A percentile compares a stretch with the other conserved stretches of the same genome.
These are phyloP conservation scores for Bruchidius siliquastri DNA, from an alignment of 2,888 invertebrate species.

Conservation along the genomic window DNA sequence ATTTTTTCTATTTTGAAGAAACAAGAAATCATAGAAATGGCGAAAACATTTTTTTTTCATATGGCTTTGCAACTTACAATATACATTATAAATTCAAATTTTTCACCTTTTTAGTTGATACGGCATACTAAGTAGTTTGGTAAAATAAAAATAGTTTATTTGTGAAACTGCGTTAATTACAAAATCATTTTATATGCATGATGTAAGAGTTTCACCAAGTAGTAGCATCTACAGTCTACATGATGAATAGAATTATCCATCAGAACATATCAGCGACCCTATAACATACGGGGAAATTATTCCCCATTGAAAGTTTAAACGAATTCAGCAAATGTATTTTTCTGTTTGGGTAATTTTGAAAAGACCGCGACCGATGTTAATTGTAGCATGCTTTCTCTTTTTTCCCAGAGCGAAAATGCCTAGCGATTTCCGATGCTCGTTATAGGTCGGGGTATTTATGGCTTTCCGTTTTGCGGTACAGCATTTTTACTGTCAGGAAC, in stretches of 20 bases:
- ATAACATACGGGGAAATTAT: background rate
- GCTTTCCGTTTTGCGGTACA: too few species aligned
- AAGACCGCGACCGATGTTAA: background rate
- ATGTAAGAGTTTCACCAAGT: too few species aligned
- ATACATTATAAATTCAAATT: too few species aligned
- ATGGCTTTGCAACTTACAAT: too few species aligned
- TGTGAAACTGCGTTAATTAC: too few species aligned
- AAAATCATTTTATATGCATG: too few species aligned
- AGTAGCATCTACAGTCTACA: too few species aligned
- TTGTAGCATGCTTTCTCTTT: background rate
- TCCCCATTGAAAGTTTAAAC: background rate
- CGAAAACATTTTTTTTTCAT: too few species aligned
- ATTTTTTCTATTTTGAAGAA: too few species aligned
- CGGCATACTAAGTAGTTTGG: background rate
- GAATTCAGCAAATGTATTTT: background rate
- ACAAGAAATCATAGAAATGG: too few species aligned
- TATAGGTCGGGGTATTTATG: background rate
- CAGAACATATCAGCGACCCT: background rate
- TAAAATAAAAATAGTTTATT: background rate
- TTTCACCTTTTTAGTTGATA: too few species aligned
- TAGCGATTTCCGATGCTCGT: background rate
- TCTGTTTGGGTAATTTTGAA: background rate
- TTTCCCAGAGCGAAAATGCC: background rate
- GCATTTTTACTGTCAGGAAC: too few species aligned
- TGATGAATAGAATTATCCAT: background rate